phyloP scores from a whole-genome alignment of 2,797 vertebrate genomes.

The Poeciliopsis turneri region DNA sequence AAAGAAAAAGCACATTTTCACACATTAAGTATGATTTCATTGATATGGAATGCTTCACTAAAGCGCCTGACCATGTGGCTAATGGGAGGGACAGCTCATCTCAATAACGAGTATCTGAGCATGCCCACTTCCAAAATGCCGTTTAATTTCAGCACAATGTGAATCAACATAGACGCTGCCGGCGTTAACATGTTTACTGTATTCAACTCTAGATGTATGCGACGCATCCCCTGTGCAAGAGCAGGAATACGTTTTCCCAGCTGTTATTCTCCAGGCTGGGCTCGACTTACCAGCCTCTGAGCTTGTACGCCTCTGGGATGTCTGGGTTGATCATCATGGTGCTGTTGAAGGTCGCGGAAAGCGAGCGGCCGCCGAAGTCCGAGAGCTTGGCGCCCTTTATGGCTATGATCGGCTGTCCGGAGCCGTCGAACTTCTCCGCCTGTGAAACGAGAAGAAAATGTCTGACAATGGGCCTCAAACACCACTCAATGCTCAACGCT shows the following conservation, averaged over 20 bases:
- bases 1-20: conserved; percentile 39
- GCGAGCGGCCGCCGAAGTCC: conserved; percentile 93
- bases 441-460: conserved; percentile 53
- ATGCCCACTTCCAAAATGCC: conserved; percentile 50
- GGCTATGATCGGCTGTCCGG: conserved; percentile 90
- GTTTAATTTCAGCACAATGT: conserved; percentile 43
- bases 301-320: conserved; percentile 94
- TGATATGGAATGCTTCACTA: conserved; percentile 61
- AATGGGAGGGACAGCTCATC: conserved; percentile 71
- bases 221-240: conserved; percentile 9
- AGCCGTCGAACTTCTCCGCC: conserved; percentile 95
- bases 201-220: conserved; percentile 15
- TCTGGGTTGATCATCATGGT: conserved; percentile 95
- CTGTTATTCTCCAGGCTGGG: conserved; percentile 15
- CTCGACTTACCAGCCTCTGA: conserved; percentile 91
- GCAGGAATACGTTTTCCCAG: conserved; percentile 8
- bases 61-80: conserved; percentile 48
- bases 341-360: conserved; percentile 91
- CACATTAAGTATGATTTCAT: conserved; percentile 72
- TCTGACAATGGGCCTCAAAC: background rate
- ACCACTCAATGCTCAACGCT: background rate
- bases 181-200: background rate
- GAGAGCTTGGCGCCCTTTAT: conserved; percentile 94
- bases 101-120: conserved; percentile 68
- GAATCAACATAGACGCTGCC: background rate